Evolutionary conservation across 2,888 invertebrate species (phyloP).

Genomic region (Tromatobia lineatoria): DNA sequence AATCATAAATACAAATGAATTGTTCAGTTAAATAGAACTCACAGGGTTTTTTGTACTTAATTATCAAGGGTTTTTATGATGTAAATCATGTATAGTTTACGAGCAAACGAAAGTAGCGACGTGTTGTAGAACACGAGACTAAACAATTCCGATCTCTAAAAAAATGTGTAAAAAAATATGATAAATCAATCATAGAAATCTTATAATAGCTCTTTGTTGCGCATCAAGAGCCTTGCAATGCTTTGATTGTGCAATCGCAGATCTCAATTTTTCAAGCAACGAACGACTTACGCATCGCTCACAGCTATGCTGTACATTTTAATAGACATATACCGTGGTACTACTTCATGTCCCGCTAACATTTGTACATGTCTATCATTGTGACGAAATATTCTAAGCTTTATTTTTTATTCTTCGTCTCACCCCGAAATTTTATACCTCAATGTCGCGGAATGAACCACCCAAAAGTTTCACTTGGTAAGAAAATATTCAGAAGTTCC

Average conservation of each 20-base stretch:
- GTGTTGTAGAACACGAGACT: slow-evolving; percentile 39
- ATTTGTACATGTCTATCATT: slow-evolving; percentile 7
- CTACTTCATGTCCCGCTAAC: slow-evolving; percentile 62
- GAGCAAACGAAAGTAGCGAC: slow-evolving; percentile 66
- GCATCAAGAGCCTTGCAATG: slow-evolving; percentile 56
- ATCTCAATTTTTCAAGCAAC: slow-evolving; percentile 52
- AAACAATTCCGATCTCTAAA: slow-evolving; percentile 35
- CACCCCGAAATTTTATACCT: too few species aligned
- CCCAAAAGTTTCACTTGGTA: too few species aligned
- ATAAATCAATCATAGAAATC: slow-evolving; percentile 47
- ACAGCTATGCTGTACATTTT: slow-evolving; percentile 58
- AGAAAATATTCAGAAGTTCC: too few species aligned
- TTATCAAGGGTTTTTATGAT: slow-evolving; percentile 57
- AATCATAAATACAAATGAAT: slow-evolving; percentile 64
- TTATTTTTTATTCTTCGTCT: too few species aligned
- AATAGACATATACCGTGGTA: slow-evolving; percentile 60
- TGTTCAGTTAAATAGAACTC: slow-evolving; percentile 73
- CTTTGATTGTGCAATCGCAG: slow-evolving; percentile 58
- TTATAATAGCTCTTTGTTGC: slow-evolving; percentile 40
- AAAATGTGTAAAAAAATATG: slow-evolving; percentile 33
- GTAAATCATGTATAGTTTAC: slow-evolving; percentile 56
- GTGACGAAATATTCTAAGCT: too few species aligned
- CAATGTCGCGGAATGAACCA: too few species aligned
- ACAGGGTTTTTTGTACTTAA: slow-evolving; percentile 78
- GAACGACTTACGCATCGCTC: slow-evolving; percentile 47